Evolutionary conservation across 2,888 invertebrate species (phyloP).

Genomic region (Lasioglossum figueresi): DNA sequence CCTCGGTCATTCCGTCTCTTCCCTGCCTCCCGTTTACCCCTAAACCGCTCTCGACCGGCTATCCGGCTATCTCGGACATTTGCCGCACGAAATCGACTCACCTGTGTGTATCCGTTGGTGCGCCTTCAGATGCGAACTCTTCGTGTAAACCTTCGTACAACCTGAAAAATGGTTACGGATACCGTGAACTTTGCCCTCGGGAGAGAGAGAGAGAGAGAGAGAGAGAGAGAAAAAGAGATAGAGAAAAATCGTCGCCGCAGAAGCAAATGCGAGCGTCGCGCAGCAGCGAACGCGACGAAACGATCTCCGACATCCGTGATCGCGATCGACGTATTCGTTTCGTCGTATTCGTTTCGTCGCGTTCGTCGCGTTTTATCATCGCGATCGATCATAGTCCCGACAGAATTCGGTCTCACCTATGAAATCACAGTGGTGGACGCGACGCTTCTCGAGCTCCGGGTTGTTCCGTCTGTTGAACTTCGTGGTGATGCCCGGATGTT

Average conservation of each 20-base stretch:
- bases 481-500: conserved; percentile 73
- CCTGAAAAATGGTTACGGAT: conserved; percentile 87
- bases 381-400: background rate
- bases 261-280: background rate
- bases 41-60: conserved; percentile 16
- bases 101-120: conserved; percentile 99
- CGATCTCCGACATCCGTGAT: background rate
- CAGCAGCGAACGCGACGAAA: background rate
- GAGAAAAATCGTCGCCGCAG: background rate
- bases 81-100: conserved; percentile 84
- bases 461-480: conserved; percentile 98
- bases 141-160: conserved; percentile 98
- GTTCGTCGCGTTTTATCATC: background rate
- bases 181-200: background rate
- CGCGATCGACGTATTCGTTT: background rate
- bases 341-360: background rate
- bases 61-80: conserved; percentile 9
- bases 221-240: background rate
- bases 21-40: conserved; percentile 36
- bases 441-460: conserved; percentile 97
- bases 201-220: background rate
- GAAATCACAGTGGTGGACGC: conserved; percentile 98
- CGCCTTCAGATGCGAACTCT: conserved; percentile 98
- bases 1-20: conserved; percentile 45
- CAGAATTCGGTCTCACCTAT: conserved; percentile 87